phyloP scores from a whole-genome alignment of 2,888 invertebrate species.

The Polydrusus cervinus region DNA sequence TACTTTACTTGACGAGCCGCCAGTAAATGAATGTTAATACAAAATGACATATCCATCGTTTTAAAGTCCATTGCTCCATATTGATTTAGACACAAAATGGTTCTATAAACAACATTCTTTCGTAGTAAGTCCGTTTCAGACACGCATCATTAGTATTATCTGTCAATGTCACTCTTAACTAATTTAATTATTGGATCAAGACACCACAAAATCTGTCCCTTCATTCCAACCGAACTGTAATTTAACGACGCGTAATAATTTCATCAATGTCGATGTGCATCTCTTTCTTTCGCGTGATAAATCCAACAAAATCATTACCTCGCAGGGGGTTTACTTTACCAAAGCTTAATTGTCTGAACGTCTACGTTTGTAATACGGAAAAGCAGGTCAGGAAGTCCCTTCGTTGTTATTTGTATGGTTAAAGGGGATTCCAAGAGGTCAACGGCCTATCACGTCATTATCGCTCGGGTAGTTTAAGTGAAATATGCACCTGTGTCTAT shows the following conservation, averaged over 20 bases:
- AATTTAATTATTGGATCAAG: no score
- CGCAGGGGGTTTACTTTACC: constrained; percentile 32
- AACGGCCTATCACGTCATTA: constrained; percentile 28
- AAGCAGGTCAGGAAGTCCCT: constrained; percentile 49
- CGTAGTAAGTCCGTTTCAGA: no score
- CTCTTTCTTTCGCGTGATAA: constrained; percentile 33
- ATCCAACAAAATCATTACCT: constrained; percentile 32
- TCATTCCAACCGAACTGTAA: background rate
- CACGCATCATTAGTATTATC: no score
- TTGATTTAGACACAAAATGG: no score
- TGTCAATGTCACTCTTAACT: no score
- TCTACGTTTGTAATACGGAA: constrained; percentile 33
- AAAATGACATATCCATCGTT: no score
- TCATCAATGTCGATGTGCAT: constrained; percentile 30
- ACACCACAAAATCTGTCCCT: no score
- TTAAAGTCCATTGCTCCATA: no score
- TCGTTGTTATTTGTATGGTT: constrained; percentile 36
- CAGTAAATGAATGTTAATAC: no score
- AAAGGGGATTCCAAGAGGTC: constrained; percentile 42
- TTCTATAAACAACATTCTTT: no score
- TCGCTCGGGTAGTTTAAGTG: constrained; percentile 21
- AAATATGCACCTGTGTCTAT: constrained; percentile 29
- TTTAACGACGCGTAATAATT: constrained; percentile 30
- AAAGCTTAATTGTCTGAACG: constrained; percentile 36
- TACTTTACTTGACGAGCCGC: no score